A percentile compares a stretch with the other conserved stretches of the same genome.
Evolutionary conservation across 2,888 invertebrate genomes (phyloP).

Genomic region (Scaptomyza reducta): DNA sequence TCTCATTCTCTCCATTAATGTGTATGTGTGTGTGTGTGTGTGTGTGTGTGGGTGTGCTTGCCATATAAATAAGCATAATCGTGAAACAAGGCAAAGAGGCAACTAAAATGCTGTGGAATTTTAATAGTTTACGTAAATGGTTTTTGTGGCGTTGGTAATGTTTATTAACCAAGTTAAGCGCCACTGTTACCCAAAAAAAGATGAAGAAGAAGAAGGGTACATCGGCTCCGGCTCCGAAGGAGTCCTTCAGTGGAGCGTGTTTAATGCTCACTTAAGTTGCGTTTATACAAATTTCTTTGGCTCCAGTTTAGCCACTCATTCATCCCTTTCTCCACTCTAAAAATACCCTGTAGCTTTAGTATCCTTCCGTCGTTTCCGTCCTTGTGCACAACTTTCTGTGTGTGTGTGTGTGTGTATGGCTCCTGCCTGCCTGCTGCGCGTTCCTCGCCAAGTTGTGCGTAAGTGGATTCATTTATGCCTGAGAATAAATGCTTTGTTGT

Average conservation of each 20-base stretch:
- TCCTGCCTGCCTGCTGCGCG: conserved; percentile 14
- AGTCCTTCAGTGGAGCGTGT: conserved; percentile 71
- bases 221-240: conserved; percentile 11
- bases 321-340: conserved; percentile 1
- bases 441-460: conserved; percentile 55
- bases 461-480: conserved; percentile 75
- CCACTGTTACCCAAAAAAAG: conserved; percentile 32
- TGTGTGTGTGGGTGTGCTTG: conserved; percentile 13
- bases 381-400: conserved; percentile 48
- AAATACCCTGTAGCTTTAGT: conserved; percentile 44
- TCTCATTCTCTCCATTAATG: conserved; percentile 1
- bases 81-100: conserved; percentile 57
- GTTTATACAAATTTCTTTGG: conserved; percentile 75
- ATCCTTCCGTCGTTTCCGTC: conserved; percentile 42
- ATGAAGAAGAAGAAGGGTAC: conserved; percentile 2
- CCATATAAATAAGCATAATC: conserved; percentile 74
- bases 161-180: conserved; percentile 76
- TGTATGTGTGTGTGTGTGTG: background rate
- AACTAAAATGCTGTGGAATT: conserved; percentile 73
- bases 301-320: conserved; percentile 22
- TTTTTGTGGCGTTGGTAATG: conserved; percentile 76
- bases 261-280: conserved; percentile 78
- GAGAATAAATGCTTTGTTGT: conserved; percentile 74
- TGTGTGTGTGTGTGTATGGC: conserved; percentile 22
- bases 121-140: conserved; percentile 78